Base-by-base conservation (phyloP, 2,797 vertebrate species). In the Poliocrania exsul region DNA sequence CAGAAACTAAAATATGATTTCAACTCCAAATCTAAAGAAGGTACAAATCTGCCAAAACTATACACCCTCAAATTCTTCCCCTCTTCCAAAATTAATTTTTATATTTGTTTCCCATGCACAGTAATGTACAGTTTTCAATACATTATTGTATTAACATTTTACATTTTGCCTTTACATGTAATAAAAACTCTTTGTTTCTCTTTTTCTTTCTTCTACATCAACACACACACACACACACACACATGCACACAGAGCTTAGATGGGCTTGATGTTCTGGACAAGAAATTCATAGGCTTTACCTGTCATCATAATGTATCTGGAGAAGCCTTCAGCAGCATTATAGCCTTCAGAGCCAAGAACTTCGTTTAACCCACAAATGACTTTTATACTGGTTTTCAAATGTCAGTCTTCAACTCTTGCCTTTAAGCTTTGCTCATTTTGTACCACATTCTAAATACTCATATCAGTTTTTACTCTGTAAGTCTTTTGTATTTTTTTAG, bases 61-160 rank as follows among this genome's bases (percentile, higher is more conserved):
- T 21, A 75, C 40, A 64, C 3, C 3, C 2, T 83, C 11, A 21
- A 53, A 64, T 56, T 50, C 20, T 89, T 65, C 6, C 9, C 3
- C 5, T 54, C 35, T 72, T 51, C 11, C 17, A 28, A 21, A 71
- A 67, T 16, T 28, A 60, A 4, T 24, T 31, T 62, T 58, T n/a
- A 6, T 28, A 42, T 51, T 81, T 81, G 2, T 16, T 77, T 37
- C 16, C 26, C 3, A 37, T 31, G 37, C 4, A 7, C 12, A 66
- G 11, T 49, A 78, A 70, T 19, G 14, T 38, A 29, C 28, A 40
- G 3, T 18, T 73, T 80, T 84, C 35, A 46, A 16, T 16, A 70
- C 0, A 0, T 2, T 70, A 20, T 20, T 37, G 5, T 40, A 35
- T 35, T 47, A 86, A 42, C 6, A 56, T 44, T 80, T 80, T 28